Evolutionary conservation across 2,113 vertebrate species (phyloP).

Genomic region (Melospiza melodia): DNA sequence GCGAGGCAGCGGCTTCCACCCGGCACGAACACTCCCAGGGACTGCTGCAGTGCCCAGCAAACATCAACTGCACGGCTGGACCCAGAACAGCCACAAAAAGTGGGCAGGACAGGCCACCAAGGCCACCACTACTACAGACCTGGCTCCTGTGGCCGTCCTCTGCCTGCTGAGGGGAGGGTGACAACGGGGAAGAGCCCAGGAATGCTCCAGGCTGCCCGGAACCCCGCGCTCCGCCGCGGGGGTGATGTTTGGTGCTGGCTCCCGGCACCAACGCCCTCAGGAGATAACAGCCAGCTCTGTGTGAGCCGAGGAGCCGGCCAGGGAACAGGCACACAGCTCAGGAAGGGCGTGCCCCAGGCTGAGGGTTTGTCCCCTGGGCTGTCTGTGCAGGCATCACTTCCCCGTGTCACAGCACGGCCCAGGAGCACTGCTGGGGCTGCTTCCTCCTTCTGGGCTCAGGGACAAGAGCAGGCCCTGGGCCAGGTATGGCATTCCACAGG

Average conservation of each 20-base stretch:
- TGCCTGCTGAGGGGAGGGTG: not conserved
- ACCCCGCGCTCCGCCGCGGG: not conserved
- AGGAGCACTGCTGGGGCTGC: not conserved
- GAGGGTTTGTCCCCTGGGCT: constrained; percentile 15
- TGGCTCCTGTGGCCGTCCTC: not conserved
- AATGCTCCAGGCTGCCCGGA: not conserved
- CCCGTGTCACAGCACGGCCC: not conserved
- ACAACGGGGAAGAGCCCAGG: not conserved
- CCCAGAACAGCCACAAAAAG: not conserved
- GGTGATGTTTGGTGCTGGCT: not conserved
- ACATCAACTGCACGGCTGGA: not conserved
- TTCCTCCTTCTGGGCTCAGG: constrained; percentile 24
- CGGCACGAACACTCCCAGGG: not conserved
- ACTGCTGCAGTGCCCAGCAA: not conserved
- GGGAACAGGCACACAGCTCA: not conserved
- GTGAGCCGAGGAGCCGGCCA: not conserved
- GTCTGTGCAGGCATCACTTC: constrained; percentile 50
- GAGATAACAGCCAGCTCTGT: not conserved
- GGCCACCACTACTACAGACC: not conserved
- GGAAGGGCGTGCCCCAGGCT: constrained; percentile 56
- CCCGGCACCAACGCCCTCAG: not conserved
- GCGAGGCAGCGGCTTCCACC: not conserved
- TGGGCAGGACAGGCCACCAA: not conserved
- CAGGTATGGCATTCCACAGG: fast-evolving
- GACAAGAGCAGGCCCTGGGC: not conserved